Evolutionary conservation across 2,797 vertebrate genomes (phyloP).

Genomic region (Gephyroberyx darwinii): DNA sequence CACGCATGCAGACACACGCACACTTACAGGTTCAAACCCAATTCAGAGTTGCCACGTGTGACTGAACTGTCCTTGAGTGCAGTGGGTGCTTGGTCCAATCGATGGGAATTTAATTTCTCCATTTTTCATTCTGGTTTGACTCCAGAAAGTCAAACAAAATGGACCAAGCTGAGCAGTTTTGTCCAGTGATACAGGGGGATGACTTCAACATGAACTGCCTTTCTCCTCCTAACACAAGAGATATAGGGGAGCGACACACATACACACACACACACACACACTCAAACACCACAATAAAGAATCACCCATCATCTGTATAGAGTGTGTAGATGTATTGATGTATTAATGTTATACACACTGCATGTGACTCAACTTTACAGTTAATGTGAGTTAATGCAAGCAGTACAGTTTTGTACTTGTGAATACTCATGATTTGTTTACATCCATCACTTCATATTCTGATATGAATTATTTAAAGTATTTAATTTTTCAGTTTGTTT

Average conservation of each 20-base stretch:
- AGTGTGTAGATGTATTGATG: slow-evolving; percentile 1
- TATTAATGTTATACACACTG: slow-evolving; percentile 4
- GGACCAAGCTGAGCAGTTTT: background rate
- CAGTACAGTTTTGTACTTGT: background rate
- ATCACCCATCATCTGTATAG: background rate
- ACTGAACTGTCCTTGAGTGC: slow-evolving; percentile 3
- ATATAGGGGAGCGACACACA: background rate
- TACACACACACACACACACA: background rate
- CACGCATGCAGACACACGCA: background rate
- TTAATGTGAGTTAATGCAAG: background rate
- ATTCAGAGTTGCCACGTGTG: background rate
- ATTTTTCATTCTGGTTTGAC: slow-evolving; percentile 1
- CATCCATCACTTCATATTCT: slow-evolving; percentile 27
- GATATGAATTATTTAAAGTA: slow-evolving; percentile 40
- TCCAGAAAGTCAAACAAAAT: slow-evolving; percentile 6
- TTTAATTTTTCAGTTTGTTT: slow-evolving; percentile 57
- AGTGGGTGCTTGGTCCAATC: background rate
- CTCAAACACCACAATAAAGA: background rate
- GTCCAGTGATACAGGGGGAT: background rate
- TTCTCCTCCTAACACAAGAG: background rate
- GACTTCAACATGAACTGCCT: background rate
- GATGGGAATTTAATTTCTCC: background rate
- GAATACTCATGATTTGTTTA: slow-evolving; percentile 49
- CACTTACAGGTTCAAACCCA: background rate
- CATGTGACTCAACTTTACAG: background rate